These are phyloP conservation scores for Isichthys henryi DNA, from an alignment of 2,113 vertebrate species.

Conservation along the genomic window DNA sequence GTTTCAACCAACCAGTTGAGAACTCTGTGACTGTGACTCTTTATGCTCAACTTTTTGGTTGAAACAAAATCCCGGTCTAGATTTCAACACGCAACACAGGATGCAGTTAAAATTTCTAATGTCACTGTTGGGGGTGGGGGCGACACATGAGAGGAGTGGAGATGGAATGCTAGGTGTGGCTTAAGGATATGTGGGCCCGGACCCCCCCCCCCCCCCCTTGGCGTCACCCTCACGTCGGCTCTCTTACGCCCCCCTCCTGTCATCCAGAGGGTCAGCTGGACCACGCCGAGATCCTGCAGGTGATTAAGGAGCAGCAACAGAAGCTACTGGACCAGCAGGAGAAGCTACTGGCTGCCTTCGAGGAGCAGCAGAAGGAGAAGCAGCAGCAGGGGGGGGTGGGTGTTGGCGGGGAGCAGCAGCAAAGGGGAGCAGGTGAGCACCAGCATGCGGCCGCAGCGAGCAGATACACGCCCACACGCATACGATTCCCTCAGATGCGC, in stretches of 20 bases:
- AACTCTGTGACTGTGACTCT: too few relatives aligned
- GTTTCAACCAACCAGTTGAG: too few relatives aligned
- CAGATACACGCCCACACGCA: neutral
- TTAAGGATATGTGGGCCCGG: neutral
- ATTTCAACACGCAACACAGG: neutral
- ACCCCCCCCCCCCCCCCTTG: neutral
- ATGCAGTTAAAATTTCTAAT: neutral
- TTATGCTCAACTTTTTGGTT: too few relatives aligned
- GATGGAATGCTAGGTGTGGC: neutral
- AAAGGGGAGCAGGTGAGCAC: slow-evolving; percentile 10
- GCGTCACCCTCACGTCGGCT: neutral
- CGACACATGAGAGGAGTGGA: neutral
- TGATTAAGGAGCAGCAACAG: slow-evolving; percentile 95
- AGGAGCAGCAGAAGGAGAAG: slow-evolving; percentile 97
- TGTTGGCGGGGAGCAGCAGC: slow-evolving; percentile 66
- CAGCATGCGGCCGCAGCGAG: neutral
- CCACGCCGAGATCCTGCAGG: slow-evolving; percentile 79
- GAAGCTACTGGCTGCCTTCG: slow-evolving; percentile 83
- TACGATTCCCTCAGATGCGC: neutral
- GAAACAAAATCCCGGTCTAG: too few relatives aligned
- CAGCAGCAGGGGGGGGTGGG: slow-evolving; percentile 75
- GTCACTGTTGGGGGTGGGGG: neutral
- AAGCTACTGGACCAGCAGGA: slow-evolving; percentile 93
- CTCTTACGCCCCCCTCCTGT: slow-evolving; percentile 3
- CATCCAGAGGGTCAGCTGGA: slow-evolving; percentile 77